Conservation (phyloP, 2,888 invertebrate genomes). For the Eupithecia tripunctaria region DNA sequence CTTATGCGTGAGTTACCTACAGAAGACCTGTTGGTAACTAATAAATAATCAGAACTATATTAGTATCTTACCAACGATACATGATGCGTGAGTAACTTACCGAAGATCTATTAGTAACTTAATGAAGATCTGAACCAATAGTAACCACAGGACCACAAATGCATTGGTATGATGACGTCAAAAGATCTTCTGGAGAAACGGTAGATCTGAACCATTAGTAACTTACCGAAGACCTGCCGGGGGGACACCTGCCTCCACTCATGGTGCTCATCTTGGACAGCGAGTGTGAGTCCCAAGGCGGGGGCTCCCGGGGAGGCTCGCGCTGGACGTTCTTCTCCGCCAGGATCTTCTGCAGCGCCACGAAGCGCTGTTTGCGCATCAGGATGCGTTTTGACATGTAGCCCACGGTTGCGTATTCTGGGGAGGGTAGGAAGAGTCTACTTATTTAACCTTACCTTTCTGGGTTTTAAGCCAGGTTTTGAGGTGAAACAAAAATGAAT, state of each 20-base stretch:
- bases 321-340: constrained; percentile 93
- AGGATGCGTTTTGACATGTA: constrained; percentile 98
- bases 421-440: not conserved
- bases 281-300: constrained; percentile 86
- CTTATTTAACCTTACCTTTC: not conserved
- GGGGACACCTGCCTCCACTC: constrained; percentile 77
- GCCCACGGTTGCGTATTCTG: constrained; percentile 97
- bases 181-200: no score
- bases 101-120: no score
- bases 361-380: constrained; percentile 95
- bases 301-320: constrained; percentile 88
- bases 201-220: not conserved
- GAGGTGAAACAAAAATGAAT: no score
- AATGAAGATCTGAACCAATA: no score
- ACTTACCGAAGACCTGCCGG: constrained; percentile 63
- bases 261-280: constrained; percentile 89
- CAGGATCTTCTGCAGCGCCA: constrained; percentile 93
- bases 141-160: no score
- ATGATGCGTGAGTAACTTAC: no score
- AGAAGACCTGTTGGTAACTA: no score
- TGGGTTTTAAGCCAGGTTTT: not conserved
- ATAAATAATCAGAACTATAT: no score
- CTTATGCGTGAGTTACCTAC: no score
- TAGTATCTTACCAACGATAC: no score
- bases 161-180: no score